These are phyloP conservation scores for Acheta domesticus DNA, from an alignment of 2,888 invertebrate species.

Conservation along the genomic window DNA sequence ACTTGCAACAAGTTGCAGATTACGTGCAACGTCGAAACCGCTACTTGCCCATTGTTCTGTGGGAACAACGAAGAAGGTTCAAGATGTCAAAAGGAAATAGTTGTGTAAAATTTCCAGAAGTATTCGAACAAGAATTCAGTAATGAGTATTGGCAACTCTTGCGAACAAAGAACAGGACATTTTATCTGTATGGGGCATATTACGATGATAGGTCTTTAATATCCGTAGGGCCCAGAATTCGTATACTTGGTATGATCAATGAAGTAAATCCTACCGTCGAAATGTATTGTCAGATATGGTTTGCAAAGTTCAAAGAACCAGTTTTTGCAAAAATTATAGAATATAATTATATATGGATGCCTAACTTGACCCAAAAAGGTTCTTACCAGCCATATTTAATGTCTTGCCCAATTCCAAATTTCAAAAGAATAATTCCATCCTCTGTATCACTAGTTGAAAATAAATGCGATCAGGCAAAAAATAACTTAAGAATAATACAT, in stretches of 20 bases:
- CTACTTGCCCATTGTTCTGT: constrained; percentile 84
- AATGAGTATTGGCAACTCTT: constrained; percentile 91
- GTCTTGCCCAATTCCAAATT: constrained; percentile 77
- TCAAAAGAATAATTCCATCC: constrained; percentile 69
- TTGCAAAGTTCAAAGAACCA: constrained; percentile 76
- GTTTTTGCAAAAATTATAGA: constrained; percentile 77
- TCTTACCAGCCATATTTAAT: constrained; percentile 88
- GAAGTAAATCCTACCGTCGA: constrained; percentile 77
- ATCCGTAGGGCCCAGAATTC: constrained; percentile 74
- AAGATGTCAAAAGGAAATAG: constrained; percentile 60
- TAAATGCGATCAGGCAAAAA: constrained; percentile 80
- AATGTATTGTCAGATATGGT: constrained; percentile 88
- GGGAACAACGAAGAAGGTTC: constrained; percentile 75
- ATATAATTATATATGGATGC: constrained; percentile 92
- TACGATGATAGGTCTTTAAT: constrained; percentile 77
- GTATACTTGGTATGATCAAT: constrained; percentile 85
- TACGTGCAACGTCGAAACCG: constrained; percentile 75
- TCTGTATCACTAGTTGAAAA: constrained; percentile 83
- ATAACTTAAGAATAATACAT: constrained; percentile 78
- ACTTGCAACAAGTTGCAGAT: too few species aligned
- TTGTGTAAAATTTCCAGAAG: constrained; percentile 81
- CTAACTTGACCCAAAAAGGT: constrained; percentile 85
- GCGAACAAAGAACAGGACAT: constrained; percentile 78
- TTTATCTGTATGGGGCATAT: constrained; percentile 86
- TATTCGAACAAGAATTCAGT: constrained; percentile 88